Conservation (phyloP, 2,888 invertebrate species). For the Acleris cristana region DNA sequence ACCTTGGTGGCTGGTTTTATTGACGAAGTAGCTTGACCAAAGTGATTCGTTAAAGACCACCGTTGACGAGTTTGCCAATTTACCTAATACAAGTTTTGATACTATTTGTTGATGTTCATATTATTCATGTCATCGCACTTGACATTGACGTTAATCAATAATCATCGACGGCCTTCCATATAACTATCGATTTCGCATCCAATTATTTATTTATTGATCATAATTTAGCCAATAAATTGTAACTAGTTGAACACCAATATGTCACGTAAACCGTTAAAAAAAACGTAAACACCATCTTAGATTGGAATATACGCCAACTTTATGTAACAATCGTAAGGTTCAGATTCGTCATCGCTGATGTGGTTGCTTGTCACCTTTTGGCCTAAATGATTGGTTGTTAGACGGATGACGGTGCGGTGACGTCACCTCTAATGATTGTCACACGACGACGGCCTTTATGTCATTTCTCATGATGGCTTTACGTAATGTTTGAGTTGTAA, state of each 20-base stretch:
- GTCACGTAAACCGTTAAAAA: background rate
- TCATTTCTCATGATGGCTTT: background rate
- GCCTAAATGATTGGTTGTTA: background rate
- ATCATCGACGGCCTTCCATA: slow-evolving; percentile 6
- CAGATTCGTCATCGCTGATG: background rate
- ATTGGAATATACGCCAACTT: background rate
- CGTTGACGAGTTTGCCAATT: too few species aligned
- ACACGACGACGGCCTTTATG: slow-evolving; percentile 10
- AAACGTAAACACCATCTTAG: background rate
- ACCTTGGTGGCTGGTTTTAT: too few species aligned
- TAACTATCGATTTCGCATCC: slow-evolving; percentile 18
- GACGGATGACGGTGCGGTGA: slow-evolving; percentile 17
- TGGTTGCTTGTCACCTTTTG: background rate
- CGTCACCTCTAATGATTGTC: slow-evolving; percentile 23
- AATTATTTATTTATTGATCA: slow-evolving; percentile 23
- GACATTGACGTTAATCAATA: slow-evolving; percentile 12
- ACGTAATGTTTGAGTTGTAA: slow-evolving; percentile 12
- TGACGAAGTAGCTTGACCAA: too few species aligned
- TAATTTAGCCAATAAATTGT: slow-evolving; percentile 18
- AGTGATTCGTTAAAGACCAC: too few species aligned
- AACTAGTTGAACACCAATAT: slow-evolving; percentile 4
- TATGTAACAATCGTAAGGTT: background rate
- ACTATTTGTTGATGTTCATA: background rate
- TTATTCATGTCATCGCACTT: background rate
- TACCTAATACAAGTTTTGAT: background rate